These are phyloP conservation scores for Gorsachius goisagi DNA, from an alignment of 2,113 vertebrate genomes.

Conservation along the genomic window DNA sequence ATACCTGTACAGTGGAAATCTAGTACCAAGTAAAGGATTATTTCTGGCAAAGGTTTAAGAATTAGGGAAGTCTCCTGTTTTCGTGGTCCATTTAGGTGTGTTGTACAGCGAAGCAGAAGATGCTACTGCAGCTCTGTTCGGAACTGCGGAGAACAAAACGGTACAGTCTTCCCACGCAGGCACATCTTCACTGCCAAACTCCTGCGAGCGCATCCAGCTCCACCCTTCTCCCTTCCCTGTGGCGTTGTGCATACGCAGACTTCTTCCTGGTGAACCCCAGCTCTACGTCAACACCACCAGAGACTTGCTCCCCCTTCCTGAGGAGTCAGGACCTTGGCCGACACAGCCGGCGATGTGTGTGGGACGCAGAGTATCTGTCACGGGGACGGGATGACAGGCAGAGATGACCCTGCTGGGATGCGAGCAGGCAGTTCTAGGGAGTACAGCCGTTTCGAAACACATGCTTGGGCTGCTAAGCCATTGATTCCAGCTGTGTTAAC, in stretches of 20 bases:
- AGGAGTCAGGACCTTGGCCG: not conserved
- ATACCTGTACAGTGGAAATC: not conserved
- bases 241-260: rapidly evolving
- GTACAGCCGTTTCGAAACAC: not conserved
- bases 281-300: not conserved
- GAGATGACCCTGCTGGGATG: not conserved
- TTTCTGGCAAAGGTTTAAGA: no score
- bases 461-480: not conserved
- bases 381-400: not conserved
- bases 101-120: not conserved
- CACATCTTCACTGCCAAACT: not conserved
- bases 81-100: rapidly evolving
- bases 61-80: not conserved
- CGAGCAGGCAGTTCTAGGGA: not conserved
- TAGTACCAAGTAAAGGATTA: not conserved
- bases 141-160: not conserved
- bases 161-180: not conserved
- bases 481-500: not conserved
- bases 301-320: not conserved
- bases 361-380: not conserved
- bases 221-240: not conserved
- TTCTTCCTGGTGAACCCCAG: not conserved
- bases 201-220: not conserved
- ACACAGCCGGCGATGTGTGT: not conserved
- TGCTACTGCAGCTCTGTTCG: not conserved